These are phyloP conservation scores for Aleiodes sp. DNA, from an alignment of 1,140 invertebrate species.

Conservation along the genomic window DNA sequence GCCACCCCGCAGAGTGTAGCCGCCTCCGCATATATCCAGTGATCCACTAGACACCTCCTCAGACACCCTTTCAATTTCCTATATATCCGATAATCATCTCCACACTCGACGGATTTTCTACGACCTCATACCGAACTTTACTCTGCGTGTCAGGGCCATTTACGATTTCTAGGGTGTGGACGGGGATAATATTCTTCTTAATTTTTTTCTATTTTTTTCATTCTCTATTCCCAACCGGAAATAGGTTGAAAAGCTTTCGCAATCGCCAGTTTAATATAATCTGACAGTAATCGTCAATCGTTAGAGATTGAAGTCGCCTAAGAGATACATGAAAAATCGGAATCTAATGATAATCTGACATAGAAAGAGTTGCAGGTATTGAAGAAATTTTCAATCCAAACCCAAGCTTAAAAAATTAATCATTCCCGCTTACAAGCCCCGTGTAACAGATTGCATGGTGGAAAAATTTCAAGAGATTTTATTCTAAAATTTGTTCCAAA, in stretches of 20 bases:
- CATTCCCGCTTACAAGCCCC: no score
- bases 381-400: not conserved
- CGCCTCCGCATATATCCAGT: slow-evolving; percentile 40
- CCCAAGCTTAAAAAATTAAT: not conserved
- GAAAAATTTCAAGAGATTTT: no score
- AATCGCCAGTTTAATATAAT: not conserved
- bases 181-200: not conserved
- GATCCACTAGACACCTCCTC: slow-evolving; percentile 57
- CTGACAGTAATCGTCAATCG: not conserved
- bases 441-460: no score
- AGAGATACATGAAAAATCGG: not conserved
- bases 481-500: no score
- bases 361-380: not conserved
- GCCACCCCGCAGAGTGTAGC: slow-evolving; percentile 48
- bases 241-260: not conserved
- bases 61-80: slow-evolving; percentile 64
- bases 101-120: not conserved
- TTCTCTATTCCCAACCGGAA: not conserved
- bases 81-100: slow-evolving; percentile 62
- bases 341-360: not conserved
- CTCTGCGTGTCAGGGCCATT: not conserved
- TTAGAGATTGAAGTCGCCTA: not conserved
- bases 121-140: not conserved
- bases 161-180: not conserved
- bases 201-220: no score